A percentile compares a stretch with the other conserved stretches of the same genome.
Evolutionary conservation across 35 echinoderm and acorn worm species (phyloP).

Genomic region (Patiria miniata): DNA sequence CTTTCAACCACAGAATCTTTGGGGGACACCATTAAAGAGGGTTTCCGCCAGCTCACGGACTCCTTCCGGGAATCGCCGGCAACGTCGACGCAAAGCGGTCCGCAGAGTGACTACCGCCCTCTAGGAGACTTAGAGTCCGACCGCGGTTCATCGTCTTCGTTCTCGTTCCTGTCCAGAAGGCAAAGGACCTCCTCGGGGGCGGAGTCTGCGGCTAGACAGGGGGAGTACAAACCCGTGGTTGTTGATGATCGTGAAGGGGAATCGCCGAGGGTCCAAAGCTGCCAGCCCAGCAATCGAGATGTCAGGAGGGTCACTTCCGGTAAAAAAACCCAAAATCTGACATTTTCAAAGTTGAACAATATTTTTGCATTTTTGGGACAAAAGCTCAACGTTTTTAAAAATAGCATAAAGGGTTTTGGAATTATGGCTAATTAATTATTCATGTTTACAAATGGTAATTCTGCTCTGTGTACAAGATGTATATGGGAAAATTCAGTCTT

Average conservation of each 20-base stretch:
- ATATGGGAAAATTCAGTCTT: too few relatives aligned
- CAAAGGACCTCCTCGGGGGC: background rate
- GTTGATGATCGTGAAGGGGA: background rate
- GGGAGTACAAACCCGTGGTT: background rate
- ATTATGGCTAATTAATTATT: too few relatives aligned
- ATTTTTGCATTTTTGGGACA: too few relatives aligned
- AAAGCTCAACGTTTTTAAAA: too few relatives aligned
- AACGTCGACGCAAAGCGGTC: background rate
- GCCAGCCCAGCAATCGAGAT: background rate
- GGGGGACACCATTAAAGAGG: constrained; percentile 30
- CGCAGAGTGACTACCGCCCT: background rate
- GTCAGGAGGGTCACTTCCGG: background rate
- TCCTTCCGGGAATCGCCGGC: constrained; percentile 1
- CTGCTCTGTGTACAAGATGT: too few relatives aligned
- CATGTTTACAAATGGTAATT: too few relatives aligned
- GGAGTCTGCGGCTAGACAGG: background rate
- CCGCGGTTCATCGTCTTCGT: background rate
- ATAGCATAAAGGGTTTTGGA: too few relatives aligned
- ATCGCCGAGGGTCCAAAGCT: background rate
- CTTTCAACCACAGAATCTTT: constrained; percentile 9
- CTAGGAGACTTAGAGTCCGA: background rate
- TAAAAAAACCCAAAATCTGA: too few relatives aligned
- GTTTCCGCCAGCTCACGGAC: constrained; percentile 11
- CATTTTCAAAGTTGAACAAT: too few relatives aligned
- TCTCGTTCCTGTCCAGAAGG: background rate